These are phyloP conservation scores for Sesia apiformis DNA, from an alignment of 2,888 invertebrate genomes.

Conservation along the genomic window DNA sequence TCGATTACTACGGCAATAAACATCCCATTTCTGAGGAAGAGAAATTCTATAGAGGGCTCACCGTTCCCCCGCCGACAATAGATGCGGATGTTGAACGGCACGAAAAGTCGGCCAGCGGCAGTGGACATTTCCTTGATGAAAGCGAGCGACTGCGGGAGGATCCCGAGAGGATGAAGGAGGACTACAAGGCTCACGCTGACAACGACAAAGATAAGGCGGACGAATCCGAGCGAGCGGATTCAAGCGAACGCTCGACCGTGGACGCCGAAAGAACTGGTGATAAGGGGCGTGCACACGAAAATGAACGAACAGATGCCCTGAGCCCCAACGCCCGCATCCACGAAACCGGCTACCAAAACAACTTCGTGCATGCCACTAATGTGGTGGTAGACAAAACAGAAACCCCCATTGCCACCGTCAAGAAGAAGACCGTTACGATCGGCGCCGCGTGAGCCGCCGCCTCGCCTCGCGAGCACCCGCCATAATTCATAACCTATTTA, in stretches of 20 bases:
- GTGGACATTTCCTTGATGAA: slow-evolving; percentile 41
- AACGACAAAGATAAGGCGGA: slow-evolving; percentile 17
- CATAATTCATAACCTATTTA: slow-evolving; percentile 55
- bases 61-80: slow-evolving; percentile 46
- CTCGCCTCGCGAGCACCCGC: slow-evolving; percentile 28
- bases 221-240: slow-evolving; percentile 16
- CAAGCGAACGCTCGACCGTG: slow-evolving; percentile 17
- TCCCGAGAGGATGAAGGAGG: slow-evolving; percentile 23
- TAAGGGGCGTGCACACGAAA: slow-evolving; percentile 22
- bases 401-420: slow-evolving; percentile 13
- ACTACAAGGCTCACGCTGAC: neutral
- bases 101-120: slow-evolving; percentile 23
- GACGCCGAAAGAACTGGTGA: slow-evolving; percentile 15
- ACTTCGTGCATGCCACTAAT: slow-evolving; percentile 47
- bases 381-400: slow-evolving; percentile 44
- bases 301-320: slow-evolving; percentile 28
- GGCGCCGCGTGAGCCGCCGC: slow-evolving; percentile 4
- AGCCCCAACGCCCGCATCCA: slow-evolving; percentile 46
- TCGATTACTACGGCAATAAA: slow-evolving; percentile 55
- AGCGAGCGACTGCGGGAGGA: slow-evolving; percentile 46
- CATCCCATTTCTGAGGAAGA: slow-evolving; percentile 52
- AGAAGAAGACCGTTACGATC: slow-evolving; percentile 18
- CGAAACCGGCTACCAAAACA: slow-evolving; percentile 47
- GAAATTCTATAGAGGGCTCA: slow-evolving; percentile 34
- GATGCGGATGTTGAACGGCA: slow-evolving; percentile 45